phyloP scores from a whole-genome alignment of 2,797 vertebrate genomes.

The Synanceia verrucosa region DNA sequence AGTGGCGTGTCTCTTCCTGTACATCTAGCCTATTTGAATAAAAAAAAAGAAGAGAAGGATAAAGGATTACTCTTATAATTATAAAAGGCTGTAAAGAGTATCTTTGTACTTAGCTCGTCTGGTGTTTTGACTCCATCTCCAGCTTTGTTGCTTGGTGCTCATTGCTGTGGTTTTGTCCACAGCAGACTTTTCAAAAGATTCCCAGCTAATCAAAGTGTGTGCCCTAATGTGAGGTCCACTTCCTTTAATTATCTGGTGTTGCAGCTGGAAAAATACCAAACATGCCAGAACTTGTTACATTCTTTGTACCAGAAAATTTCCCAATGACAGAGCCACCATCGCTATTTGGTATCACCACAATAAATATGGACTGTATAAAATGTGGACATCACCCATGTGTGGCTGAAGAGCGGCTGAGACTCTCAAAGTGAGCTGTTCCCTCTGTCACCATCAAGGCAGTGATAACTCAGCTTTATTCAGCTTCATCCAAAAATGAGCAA shows the following conservation, averaged over 20 bases:
- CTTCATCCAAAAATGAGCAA: too few relatives aligned
- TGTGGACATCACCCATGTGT: neutral
- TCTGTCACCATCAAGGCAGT: too few relatives aligned
- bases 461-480: too few relatives aligned
- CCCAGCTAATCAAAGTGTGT: neutral
- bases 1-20: slow-evolving; percentile 51
- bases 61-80: neutral
- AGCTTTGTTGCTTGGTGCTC: neutral
- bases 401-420: too few relatives aligned
- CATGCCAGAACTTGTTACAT: neutral
- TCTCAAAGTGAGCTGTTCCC: too few relatives aligned
- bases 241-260: neutral
- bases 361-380: neutral
- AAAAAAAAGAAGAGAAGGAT: neutral
- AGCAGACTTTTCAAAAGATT: neutral
- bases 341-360: neutral
- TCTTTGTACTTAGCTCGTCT: neutral
- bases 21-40: neutral
- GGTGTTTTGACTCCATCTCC: neutral
- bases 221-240: neutral
- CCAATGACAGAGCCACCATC: neutral
- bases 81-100: slow-evolving; percentile 1
- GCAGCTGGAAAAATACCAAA: neutral
- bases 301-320: neutral
- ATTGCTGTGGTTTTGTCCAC: neutral